Base-by-base conservation (phyloP, 2,888 invertebrate genomes). In the Himalopsyche anomala region DNA sequence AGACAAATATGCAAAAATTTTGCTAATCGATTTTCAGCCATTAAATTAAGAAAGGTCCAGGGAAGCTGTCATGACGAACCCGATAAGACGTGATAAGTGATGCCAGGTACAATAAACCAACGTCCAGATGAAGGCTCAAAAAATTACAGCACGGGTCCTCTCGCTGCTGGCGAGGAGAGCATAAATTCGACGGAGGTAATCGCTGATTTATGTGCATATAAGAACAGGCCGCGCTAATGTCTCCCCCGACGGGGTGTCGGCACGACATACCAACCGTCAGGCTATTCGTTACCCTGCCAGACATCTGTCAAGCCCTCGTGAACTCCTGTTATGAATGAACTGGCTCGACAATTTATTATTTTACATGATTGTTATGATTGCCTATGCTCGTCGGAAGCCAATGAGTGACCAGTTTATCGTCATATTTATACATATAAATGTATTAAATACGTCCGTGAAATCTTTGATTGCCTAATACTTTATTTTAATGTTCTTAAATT, bases 161-260 rank as follows among this genome's bases (percentile, higher is more conserved):
- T 74, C 74, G 38, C 74, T 38, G 36, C 36, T 15, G 36, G 36
- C 19, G 74, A 74, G 74, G 38, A 74, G 38, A 36, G 74, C 38
- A 74, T 74, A 74, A 74, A 74, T 74, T 74, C 38, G 38, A 38
- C n/a, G 74, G 38, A 74, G 36, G 74, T 74, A 74, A 74, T 74
- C 74, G 74, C 36, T 74, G 74, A 74, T 74, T 74, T 74, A 74
- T 74, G 36, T 19, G 74, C 74, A 74, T 15, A 74, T 74, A 38
- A 74, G 74, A 36, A 38, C 74, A 74, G 74, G 74, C 74, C 74
- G 74, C 74, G 74, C 74, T 74, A 74, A 74, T 74, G 38, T 74
- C 74, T 15, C 38, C 38, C 38, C 36, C 38, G 36, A 12, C 19
- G 74, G 74, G 74, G 74, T 74, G 74, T 74, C 74, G 0, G 74